Evolutionary conservation across 2,113 vertebrate species (phyloP).

Genomic region (Pycnonotus jocosus): DNA sequence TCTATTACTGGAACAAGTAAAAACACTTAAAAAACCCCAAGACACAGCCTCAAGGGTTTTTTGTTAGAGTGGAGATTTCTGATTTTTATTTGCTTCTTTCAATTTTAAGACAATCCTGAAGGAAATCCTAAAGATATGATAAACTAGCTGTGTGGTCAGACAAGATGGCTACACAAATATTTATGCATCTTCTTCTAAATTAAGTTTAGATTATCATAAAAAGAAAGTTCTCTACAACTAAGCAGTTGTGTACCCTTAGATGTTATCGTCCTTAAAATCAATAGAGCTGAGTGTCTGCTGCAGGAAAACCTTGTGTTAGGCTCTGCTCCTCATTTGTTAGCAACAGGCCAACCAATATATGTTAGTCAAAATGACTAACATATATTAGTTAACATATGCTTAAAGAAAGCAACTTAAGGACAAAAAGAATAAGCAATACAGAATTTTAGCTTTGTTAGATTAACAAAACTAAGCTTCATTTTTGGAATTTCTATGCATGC

Average conservation of each 20-base stretch:
- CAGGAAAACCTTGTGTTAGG: not conserved
- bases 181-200: not conserved
- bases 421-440: not conserved
- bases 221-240: not conserved
- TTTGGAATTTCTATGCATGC: not conserved
- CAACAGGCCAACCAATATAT: not conserved
- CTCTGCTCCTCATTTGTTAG: not conserved
- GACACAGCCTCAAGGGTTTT: not conserved
- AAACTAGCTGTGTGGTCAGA: not conserved
- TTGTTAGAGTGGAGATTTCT: not conserved
- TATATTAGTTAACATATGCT: not conserved
- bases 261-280: not conserved
- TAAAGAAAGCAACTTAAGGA: conserved; percentile 6
- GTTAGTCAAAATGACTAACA: conserved; percentile 6
- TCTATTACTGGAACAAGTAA: not conserved
- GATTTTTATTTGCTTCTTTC: not conserved
- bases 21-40: not conserved
- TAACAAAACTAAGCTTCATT: not conserved
- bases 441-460: not conserved
- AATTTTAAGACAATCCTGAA: not conserved
- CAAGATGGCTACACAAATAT: not conserved
- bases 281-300: not conserved
- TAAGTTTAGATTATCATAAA: not conserved
- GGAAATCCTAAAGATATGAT: not conserved
- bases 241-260: not conserved